Evolutionary conservation across 2,797 vertebrate genomes (phyloP).

Genomic region (Champsocephalus esox): DNA sequence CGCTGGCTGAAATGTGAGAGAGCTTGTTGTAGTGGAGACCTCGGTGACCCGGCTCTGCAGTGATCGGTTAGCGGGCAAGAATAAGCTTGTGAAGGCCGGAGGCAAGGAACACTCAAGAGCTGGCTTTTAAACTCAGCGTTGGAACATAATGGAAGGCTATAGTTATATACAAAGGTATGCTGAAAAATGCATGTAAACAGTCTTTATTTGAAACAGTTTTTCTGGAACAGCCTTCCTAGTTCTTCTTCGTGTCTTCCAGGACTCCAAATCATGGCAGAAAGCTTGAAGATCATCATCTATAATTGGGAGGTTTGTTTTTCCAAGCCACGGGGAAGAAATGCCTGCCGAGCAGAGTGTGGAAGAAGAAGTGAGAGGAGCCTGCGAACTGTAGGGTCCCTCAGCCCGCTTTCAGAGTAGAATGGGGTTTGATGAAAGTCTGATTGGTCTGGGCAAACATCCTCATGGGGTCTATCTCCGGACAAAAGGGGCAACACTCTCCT

Average conservation of each 20-base stretch:
- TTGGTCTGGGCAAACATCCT: conserved; percentile 78
- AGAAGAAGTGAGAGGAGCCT: conserved; percentile 23
- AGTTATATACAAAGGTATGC: conserved; percentile 1
- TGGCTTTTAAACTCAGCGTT: conserved; percentile 23
- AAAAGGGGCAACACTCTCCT: conserved; percentile 68
- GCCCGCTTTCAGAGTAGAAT: conserved; percentile 54
- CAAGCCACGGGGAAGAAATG: conserved; percentile 41
- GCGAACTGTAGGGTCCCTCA: conserved; percentile 24
- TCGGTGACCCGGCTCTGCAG: conserved; percentile 51
- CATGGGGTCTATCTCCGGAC: conserved; percentile 64
- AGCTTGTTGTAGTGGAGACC: conserved; percentile 50
- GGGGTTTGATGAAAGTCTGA: conserved; percentile 77
- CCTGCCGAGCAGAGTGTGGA: conserved; percentile 29
- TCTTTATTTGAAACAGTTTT: conserved; percentile 3
- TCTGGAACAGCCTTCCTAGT: conserved; percentile 18
- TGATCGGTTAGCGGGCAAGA: conserved; percentile 62
- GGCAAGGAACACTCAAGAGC: neutral
- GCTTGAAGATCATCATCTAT: conserved; percentile 65
- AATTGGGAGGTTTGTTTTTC: conserved; percentile 67
- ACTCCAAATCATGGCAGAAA: conserved; percentile 53
- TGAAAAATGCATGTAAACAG: neutral
- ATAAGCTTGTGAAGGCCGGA: conserved; percentile 49
- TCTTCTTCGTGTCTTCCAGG: conserved; percentile 13
- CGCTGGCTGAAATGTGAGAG: conserved; percentile 48
- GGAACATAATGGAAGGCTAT: neutral